Conservation (phyloP, 2,888 invertebrate genomes). For the Melieria crassipennis region DNA sequence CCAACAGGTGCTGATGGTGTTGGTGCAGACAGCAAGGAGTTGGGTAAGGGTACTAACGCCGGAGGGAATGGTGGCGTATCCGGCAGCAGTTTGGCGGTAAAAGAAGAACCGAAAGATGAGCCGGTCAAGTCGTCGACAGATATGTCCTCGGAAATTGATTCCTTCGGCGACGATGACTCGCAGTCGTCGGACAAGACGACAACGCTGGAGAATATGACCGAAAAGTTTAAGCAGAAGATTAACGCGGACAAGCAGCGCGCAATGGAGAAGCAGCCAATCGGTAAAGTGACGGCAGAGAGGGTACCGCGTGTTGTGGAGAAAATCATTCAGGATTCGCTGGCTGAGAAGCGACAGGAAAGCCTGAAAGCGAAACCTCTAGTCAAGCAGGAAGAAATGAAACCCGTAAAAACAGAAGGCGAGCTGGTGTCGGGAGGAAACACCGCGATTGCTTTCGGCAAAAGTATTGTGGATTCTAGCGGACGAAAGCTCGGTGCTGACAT, state of each 20-base stretch:
- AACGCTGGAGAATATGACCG: slow-evolving; percentile 56
- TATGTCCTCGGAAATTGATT: slow-evolving; percentile 63
- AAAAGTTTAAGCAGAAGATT: slow-evolving; percentile 55
- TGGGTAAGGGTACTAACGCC: slow-evolving; percentile 46
- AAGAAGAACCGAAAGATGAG: slow-evolving; percentile 47
- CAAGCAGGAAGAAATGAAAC: slow-evolving; percentile 41
- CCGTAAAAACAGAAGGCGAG: slow-evolving; percentile 37
- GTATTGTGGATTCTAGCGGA: slow-evolving; percentile 9
- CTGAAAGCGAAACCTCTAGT: slow-evolving; percentile 50
- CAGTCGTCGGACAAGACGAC: slow-evolving; percentile 63
- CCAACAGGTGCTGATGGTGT: slow-evolving; percentile 38
- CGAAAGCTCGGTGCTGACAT: slow-evolving; percentile 32
- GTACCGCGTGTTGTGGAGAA: slow-evolving; percentile 53
- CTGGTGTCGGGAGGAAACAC: slow-evolving; percentile 33
- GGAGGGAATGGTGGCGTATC: slow-evolving; percentile 16
- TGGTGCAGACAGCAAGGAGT: slow-evolving; percentile 30
- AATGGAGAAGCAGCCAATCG: slow-evolving; percentile 45
- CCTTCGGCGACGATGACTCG: slow-evolving; percentile 64
- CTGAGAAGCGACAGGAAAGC: slow-evolving; percentile 54
- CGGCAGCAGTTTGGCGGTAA: slow-evolving; percentile 36
- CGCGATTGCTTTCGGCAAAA: slow-evolving; percentile 6
- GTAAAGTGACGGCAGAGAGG: slow-evolving; percentile 43
- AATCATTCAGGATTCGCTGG: slow-evolving; percentile 54
- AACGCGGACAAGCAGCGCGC: slow-evolving; percentile 53
- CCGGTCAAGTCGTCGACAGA: slow-evolving; percentile 59